A percentile compares a stretch with the other conserved stretches of the same genome.
These are phyloP conservation scores for Cossypha niveicapilla DNA, from an alignment of 2,797 vertebrate genomes.

Conservation along the genomic window DNA sequence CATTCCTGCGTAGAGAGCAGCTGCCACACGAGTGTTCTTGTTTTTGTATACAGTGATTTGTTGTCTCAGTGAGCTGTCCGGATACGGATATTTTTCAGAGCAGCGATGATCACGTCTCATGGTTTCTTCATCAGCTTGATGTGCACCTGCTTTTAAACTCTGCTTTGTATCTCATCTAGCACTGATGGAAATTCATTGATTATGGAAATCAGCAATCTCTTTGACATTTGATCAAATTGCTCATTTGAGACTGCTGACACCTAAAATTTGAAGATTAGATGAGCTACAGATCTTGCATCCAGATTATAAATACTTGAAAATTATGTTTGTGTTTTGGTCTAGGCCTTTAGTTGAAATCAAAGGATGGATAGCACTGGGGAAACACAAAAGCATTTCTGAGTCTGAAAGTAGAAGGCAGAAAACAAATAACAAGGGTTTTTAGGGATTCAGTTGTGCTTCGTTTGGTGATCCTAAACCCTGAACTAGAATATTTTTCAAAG, in stretches of 20 bases:
- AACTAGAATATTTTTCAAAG: not conserved
- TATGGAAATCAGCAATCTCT: not conserved
- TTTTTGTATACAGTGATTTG: not conserved
- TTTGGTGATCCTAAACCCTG: not conserved
- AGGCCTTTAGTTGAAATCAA: not conserved
- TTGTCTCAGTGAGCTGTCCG: slow-evolving; percentile 24
- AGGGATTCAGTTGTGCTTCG: not conserved
- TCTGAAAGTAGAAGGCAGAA: not conserved
- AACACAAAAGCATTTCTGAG: not conserved
- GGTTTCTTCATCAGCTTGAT: not conserved
- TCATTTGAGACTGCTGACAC: not conserved
- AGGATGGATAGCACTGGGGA: not conserved
- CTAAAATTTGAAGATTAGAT: not conserved
- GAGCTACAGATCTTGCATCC: not conserved
- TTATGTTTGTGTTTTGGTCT: not conserved
- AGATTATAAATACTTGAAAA: not conserved
- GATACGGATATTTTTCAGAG: not conserved
- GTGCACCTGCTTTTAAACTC: not conserved
- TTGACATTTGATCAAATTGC: not conserved
- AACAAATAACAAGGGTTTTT: not conserved
- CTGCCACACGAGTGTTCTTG: not conserved
- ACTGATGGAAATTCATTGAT: not conserved
- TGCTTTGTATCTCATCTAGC: not conserved
- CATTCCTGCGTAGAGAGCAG: not conserved
- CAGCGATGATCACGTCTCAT: not conserved